Evolutionary conservation across 2,113 vertebrate species (phyloP).

Genomic region (Clinocottus analis): DNA sequence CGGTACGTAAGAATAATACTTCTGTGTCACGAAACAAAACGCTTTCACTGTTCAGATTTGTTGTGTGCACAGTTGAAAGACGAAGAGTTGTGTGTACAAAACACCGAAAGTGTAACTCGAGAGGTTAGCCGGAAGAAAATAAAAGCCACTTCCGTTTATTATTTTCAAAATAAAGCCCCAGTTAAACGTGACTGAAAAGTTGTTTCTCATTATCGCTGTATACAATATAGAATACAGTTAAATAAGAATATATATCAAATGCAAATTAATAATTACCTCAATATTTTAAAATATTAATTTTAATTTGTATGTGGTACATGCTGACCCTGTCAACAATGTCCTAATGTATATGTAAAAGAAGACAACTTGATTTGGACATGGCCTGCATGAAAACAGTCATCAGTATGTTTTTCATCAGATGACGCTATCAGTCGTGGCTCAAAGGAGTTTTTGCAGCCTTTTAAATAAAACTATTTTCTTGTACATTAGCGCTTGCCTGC

Average conservation of each 20-base stretch:
- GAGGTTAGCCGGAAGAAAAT: not conserved
- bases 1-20: not conserved
- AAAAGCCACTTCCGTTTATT: constrained; percentile 25
- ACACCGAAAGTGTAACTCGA: not conserved
- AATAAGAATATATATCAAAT: not conserved
- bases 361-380: not conserved
- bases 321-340: not conserved
- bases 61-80: not conserved
- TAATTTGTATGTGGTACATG: not conserved
- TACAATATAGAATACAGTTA: not conserved
- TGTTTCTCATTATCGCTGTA: not conserved
- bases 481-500: not conserved
- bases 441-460: constrained; percentile 19
- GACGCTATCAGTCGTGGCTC: not conserved
- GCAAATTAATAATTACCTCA: not conserved
- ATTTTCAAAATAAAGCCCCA: constrained; percentile 45
- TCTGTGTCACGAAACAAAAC: not conserved
- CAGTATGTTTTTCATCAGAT: constrained; percentile 2
- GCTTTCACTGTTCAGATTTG: not conserved
- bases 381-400: not conserved
- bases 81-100: not conserved
- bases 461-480: constrained; percentile 6
- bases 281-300: not conserved
- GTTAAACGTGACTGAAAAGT: not conserved
- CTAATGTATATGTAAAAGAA: not conserved